Conservation (phyloP, 2,888 invertebrate species). For the Nemapogon koenigi region DNA sequence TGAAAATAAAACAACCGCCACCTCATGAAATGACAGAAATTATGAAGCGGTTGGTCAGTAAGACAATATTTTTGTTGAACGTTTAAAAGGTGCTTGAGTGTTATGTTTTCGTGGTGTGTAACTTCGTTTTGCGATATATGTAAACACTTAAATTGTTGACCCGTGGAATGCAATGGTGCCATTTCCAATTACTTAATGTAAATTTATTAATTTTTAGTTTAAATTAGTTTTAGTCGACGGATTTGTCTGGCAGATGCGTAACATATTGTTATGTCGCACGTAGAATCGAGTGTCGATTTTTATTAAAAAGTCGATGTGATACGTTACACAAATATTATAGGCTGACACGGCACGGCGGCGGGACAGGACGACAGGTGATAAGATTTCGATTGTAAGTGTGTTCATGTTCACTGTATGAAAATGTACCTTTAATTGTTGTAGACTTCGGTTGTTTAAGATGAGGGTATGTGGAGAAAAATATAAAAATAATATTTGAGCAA, state of each 20-base stretch:
- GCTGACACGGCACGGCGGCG: too few species aligned
- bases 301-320: too few species aligned
- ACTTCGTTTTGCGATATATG: conserved; percentile 25
- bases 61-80: conserved; percentile 13
- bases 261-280: background rate
- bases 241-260: background rate
- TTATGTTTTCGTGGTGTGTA: conserved; percentile 54
- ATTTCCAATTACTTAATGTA: conserved; percentile 50
- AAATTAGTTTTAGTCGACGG: conserved; percentile 5
- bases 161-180: conserved; percentile 62
- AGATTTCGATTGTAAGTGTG: too few species aligned
- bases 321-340: too few species aligned
- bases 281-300: too few species aligned
- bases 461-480: too few species aligned
- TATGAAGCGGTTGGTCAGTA: background rate
- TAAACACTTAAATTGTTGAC: conserved; percentile 41
- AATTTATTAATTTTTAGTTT: conserved; percentile 25
- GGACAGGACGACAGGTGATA: too few species aligned
- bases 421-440: too few species aligned
- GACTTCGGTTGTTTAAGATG: too few species aligned
- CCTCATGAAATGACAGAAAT: conserved; percentile 41
- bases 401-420: too few species aligned
- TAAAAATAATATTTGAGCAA: background rate
- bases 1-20: conserved; percentile 42
- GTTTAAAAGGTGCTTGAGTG: conserved; percentile 51